Evolutionary conservation across 2,888 invertebrate genomes (phyloP), one percentile per base, ranked within the genome.

Genomic region (Cataglyphis altisquamis): DNA sequence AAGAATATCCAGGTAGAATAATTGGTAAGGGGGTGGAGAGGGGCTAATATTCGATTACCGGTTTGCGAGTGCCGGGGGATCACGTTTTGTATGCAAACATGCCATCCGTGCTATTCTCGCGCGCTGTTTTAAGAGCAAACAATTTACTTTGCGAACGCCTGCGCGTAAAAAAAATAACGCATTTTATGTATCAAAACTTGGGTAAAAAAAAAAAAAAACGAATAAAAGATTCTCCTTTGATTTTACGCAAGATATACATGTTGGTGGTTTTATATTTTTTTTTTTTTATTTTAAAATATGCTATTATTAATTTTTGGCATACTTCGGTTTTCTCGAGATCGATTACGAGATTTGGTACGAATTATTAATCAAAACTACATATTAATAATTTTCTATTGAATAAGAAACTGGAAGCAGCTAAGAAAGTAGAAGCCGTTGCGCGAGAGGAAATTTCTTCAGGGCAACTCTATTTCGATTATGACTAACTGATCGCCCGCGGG

Each of bases 81-180:
- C 78, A 45, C 36, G 70, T 36, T 55, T 70, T 70, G 70, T 72
- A 36, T 72, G 60, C 72, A 72, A 72, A 72, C 78, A 72, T 72
- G 60, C 60, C 78, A 45, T 48, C 32, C 78, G 57, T 45, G 45
- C 73, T 80, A 80, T 80, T 80, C 72, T 72, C 15, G 72, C 72
- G 45, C 45, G 41, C 36, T 72, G 60, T 72, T 80, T 80, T 45
- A 60, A 80, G 48, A 80, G 78, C 45, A 80, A 80, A 80, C 72
- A 80, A 72, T 80, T 80, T 80, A 48, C 72, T 72, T 72, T 80
- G 21, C 45, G 45, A 78, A 18, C 70, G 70, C 78, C 32, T 12
- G 57, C 12, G 55, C 15, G 55, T 39, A 70, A 60, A 78, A 68
- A 78, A 78, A 60, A 67, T 45, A 78, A 45, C 29, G 45, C 45